A percentile compares a stretch with the other conserved stretches of the same genome.
Conservation (phyloP, 1,140 invertebrate species). For the Microplitis mediator region DNA sequence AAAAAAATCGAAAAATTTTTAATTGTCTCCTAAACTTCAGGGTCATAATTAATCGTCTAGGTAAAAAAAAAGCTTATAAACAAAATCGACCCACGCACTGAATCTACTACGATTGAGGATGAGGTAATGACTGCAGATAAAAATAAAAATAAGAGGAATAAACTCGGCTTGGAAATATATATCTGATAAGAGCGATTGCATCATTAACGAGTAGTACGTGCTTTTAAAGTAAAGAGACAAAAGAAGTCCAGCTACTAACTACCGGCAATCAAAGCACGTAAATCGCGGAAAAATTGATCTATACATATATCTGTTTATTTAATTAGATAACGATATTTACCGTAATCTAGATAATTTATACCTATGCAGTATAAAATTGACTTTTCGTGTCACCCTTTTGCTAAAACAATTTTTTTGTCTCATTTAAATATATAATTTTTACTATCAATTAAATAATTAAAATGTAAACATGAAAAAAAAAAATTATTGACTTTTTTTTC, state of each 20-base stretch:
- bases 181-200: conserved; percentile 47
- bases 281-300: neutral
- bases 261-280: neutral
- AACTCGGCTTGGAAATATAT: conserved; percentile 26
- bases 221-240: conserved; percentile 11
- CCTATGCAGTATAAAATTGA: no score
- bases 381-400: no score
- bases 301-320: neutral
- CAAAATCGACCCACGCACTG: conserved; percentile 39
- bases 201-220: conserved; percentile 46
- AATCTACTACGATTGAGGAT: no score
- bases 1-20: no score
- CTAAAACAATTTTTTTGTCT: no score
- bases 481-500: no score
- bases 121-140: neutral
- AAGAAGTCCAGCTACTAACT: neutral
- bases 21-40: no score
- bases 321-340: conserved; percentile 12
- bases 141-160: conserved; percentile 21
- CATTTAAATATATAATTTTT: no score
- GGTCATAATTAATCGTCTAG: no score
- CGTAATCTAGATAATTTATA: neutral
- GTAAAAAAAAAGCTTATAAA: no score
- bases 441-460: no score
- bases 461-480: no score